Conservation (phyloP, 2,888 invertebrate species). For the Lithophane ornitopus region DNA sequence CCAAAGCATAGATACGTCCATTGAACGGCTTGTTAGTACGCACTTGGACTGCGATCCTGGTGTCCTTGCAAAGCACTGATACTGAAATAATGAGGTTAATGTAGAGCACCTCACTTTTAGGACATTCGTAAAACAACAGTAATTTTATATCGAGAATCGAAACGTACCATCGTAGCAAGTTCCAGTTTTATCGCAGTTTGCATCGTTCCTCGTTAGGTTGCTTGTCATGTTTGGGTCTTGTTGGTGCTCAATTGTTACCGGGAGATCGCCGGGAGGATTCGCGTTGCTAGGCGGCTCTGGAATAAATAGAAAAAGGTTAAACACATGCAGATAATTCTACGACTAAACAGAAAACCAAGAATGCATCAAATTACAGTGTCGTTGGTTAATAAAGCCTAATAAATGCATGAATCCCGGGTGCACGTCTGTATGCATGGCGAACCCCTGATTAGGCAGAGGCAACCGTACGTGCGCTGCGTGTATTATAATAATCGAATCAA, state of each 20-base stretch:
- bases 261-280: slow-evolving; percentile 90
- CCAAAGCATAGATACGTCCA: slow-evolving; percentile 97
- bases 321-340: slow-evolving; percentile 55
- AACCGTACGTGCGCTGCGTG: slow-evolving; percentile 77
- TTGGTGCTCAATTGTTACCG: slow-evolving; percentile 94
- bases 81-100: slow-evolving; percentile 89
- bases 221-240: slow-evolving; percentile 93
- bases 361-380: slow-evolving; percentile 68
- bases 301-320: slow-evolving; percentile 74
- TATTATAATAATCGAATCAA: slow-evolving; percentile 85
- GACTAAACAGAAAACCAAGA: slow-evolving; percentile 50
- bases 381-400: slow-evolving; percentile 74
- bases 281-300: slow-evolving; percentile 87
- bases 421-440: slow-evolving; percentile 72
- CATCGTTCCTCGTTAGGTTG: slow-evolving; percentile 94
- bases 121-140: neutral
- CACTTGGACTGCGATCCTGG: slow-evolving; percentile 97
- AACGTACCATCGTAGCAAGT: slow-evolving; percentile 97
- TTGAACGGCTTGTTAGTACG: slow-evolving; percentile 98
- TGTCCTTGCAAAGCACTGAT: slow-evolving; percentile 98
- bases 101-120: neutral
- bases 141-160: neutral
- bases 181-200: slow-evolving; percentile 98
- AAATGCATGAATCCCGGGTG: slow-evolving; percentile 74
- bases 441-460: slow-evolving; percentile 77